Base-by-base conservation (phyloP, 2,113 vertebrate genomes). In the Hippocampus abdominalis region DNA sequence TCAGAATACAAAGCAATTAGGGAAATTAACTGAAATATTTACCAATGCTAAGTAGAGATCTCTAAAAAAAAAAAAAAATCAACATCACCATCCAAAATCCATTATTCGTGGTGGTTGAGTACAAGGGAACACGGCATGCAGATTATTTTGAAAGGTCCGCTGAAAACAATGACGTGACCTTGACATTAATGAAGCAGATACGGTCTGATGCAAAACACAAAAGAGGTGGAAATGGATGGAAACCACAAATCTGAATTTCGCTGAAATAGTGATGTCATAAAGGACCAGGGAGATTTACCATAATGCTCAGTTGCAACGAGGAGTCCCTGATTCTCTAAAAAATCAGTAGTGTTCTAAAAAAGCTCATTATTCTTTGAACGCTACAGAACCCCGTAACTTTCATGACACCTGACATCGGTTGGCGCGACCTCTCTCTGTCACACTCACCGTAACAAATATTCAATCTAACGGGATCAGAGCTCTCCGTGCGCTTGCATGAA, bases 401-500 rank as follows among this genome's bases (percentile, higher is more conserved):
- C 40, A 27, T 20, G 46, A 36, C 63, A 67, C 40, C 36, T 72
- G 59, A 63, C n/a, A 56, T n/a, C 42, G 54, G 29, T 40, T 46
- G 40, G 9, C 8, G 36, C 9, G 23, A 48, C 70, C 70, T 69
- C 27, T 70, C 48, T 74, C 64, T 20, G 23, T 78, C 42, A 64
- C 59, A 64, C 36, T 25, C 56, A 32, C 60, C 63, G 54, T 44
- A 39, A 56, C 51, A 72, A 64, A 56, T 23, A 69, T 73, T 46
- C 49, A 54, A 40, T 69, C 69, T 60, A 79, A 79, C 72, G 73
- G 79, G 68, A 59, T 74, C 79, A 81, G 68, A 66, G 72, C 68
- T 79, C 23, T n/a, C 69, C 67, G 49, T 20, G 53, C 53, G 57
- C 70, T 76, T 81, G 64, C 66, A 72, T 81, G 77, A 86, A 69